Percentiles rank a stretch among this genome's conserved stretches.
Conservation (phyloP, 2,113 vertebrate species). For the Suncus etruscus region DNA sequence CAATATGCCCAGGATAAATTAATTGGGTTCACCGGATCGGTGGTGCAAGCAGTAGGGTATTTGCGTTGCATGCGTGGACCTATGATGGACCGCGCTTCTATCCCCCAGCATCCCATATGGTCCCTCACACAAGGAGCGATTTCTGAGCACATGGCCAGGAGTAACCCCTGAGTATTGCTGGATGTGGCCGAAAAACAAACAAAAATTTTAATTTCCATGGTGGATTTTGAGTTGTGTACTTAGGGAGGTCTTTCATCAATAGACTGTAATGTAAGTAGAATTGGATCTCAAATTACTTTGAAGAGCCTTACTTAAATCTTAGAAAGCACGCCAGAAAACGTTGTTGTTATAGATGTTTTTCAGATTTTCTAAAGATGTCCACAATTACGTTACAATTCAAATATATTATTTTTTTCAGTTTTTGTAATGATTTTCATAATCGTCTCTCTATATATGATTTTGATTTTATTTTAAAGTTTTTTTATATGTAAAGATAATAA, state of each 20-base stretch:
- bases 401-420: background rate
- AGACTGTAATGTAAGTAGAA: background rate
- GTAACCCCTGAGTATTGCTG: no score
- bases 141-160: no score
- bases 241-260: background rate
- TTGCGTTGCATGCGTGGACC: no score
- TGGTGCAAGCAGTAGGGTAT: no score
- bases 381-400: background rate
- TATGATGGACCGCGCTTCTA: no score
- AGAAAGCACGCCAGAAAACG: background rate
- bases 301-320: constrained; percentile 4
- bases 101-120: no score
- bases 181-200: no score
- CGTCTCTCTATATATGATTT: background rate
- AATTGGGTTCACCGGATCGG: no score
- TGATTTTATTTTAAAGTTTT: constrained; percentile 47
- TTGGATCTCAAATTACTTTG: background rate
- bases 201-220: background rate
- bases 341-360: no score
- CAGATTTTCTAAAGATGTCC: constrained; percentile 9
- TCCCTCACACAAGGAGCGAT: no score
- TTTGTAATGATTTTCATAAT: constrained; percentile 10
- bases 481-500: constrained; percentile 16
- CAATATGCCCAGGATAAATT: background rate
- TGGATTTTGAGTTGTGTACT: background rate